Base-by-base conservation (phyloP, 2,113 vertebrate species). In the Thomomys bottae region DNA sequence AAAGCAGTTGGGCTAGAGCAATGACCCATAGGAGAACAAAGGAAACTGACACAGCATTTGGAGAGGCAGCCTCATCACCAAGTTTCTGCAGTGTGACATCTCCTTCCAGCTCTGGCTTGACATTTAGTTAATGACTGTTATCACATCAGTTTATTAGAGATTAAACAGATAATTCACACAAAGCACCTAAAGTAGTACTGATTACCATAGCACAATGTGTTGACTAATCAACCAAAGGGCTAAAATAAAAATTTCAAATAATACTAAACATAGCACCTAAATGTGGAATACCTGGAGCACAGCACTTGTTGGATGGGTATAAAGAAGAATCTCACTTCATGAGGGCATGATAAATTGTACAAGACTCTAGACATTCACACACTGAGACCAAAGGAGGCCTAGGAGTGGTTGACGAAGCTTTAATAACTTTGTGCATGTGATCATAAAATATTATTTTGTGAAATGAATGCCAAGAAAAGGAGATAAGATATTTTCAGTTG, bases 41-140 rank as follows among this genome's bases (percentile, higher is more conserved):
- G 38, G 21, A 30, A 82, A 85, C 24, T 82, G 77, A 40, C 57
- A n/a, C 32, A 28, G 1, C 42, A 3, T 12, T 45, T 73, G 36
- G 26, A 9, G 38, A 85, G 30, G 49, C 40, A 32, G n/a, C 67
- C 77, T 12, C 10, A 3, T 9, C 24, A 71, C 73, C 78, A 38
- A 96, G 30, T 15, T 12, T 61, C 79, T 49, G 14, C 18, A 57
- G 15, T 59, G 32, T 87, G 76, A 86, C 7, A 42, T 23, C 12
- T 66, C 68, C 21, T 87, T 94, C 57, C 67, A 66, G 75, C 11
- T 36, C 34, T 67, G 68, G 38, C 7, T 80, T 42, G 36, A 79
- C 40, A 21, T 88, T 94, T 93, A 34, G 49, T 90, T 82, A 90
- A 49, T 64, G 59, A n/a, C 78, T 82, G 1, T 81, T 92, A 84